phyloP scores from a whole-genome alignment of 2,888 invertebrate species.

The Callyntrura guangdongensis region DNA sequence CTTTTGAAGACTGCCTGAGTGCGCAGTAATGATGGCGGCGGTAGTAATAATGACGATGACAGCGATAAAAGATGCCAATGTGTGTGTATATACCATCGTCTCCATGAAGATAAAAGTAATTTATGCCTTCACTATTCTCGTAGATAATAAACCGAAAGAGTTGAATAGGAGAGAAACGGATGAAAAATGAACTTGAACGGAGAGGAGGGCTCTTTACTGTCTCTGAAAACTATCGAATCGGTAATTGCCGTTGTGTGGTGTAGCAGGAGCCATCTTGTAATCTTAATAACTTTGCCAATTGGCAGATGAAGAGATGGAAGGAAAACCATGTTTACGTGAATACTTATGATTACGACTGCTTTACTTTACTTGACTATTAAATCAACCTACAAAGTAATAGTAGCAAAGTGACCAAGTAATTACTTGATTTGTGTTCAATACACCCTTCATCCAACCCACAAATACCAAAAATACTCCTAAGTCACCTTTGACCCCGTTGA shows the following conservation, averaged over 20 bases:
- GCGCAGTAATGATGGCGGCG: neutral
- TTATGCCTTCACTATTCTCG: constrained; percentile 28
- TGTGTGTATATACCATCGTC: neutral
- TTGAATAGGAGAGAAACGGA: neutral
- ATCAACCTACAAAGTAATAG: constrained; percentile 11
- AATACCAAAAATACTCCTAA: too few relatives aligned
- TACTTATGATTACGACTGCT: neutral
- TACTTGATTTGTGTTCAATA: too few relatives aligned
- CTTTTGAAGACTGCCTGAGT: neutral
- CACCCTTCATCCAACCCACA: too few relatives aligned
- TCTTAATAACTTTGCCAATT: neutral
- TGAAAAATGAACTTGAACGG: constrained; percentile 19
- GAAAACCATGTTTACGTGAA: neutral
- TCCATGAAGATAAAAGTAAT: constrained; percentile 6
- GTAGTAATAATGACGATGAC: constrained; percentile 19
- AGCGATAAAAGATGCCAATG: constrained; percentile 17
- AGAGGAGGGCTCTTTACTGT: neutral
- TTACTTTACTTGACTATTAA: too few relatives aligned
- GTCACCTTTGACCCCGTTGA: too few relatives aligned
- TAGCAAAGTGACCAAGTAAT: too few relatives aligned
- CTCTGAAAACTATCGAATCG: neutral
- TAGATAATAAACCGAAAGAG: constrained; percentile 2
- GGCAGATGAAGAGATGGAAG: neutral
- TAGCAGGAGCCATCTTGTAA: too few relatives aligned
- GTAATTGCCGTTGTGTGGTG: neutral